Evolutionary conservation across 1,140 invertebrate genomes (phyloP), one percentile per base, ranked within the genome.

Genomic region (Mesaphorura yosii): DNA sequence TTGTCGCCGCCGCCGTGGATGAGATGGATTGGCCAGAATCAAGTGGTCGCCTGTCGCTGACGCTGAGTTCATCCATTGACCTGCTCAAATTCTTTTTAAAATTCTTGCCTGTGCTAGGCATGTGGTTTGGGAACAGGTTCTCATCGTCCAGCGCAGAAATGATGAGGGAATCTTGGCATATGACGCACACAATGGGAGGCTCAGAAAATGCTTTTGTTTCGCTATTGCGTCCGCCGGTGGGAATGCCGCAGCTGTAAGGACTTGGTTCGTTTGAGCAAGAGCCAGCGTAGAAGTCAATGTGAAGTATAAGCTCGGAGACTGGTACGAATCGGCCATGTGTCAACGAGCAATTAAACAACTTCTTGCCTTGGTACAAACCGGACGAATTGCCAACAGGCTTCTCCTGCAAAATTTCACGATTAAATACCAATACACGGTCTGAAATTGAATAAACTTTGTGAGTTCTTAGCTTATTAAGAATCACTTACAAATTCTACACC

Each of bases 401-500:
- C 22, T 29, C 29, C 46, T 48, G 23, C 10, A 46, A 46, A 26
- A 26, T 7, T 7, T 34, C n/a, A 10, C n/a, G n/a, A 10, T 34
- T 34, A 10, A 10, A 10, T 34, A 34, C 10, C n/a, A 10, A 10
- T 34, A n/a, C 10, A 34, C n/a, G 31, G 31, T 15, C 17, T 7
- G 12, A 25, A 46, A 25, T 46, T 46, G 28, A 46, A 46, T 34
- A 20, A 41, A 17, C 7, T 23, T 46, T 7, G 44, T 22, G 17
- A 19, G 12, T 26, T 46, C 19, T 46, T 46, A 6, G 25, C 23
- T 6, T 42, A 42, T 7, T 10, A 10, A 29, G 37, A 31, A 31
- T 14, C 19, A 4, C 48, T 39, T 50, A 50, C 48, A 39, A 50
- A 50, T 50, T 50, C 48, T 6, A 50, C 48, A 5, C 48, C 48